These are phyloP conservation scores for Netelia melanura DNA, from an alignment of 2,888 invertebrate genomes.

Conservation along the genomic window DNA sequence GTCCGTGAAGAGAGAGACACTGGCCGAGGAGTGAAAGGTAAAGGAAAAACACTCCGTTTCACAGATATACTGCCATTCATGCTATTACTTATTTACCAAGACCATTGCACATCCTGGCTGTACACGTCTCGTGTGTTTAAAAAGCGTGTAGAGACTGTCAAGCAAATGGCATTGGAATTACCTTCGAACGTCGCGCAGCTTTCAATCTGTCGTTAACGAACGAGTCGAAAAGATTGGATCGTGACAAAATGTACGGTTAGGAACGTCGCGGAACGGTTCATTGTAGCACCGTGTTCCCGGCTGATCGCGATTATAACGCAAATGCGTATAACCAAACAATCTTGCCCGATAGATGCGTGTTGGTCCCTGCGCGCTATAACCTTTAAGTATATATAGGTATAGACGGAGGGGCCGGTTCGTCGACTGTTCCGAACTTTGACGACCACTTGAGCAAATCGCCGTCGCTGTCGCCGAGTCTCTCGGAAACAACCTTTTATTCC, in stretches of 20 bases:
- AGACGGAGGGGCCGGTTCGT: background rate
- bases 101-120: background rate
- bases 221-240: no score
- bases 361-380: background rate
- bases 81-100: background rate
- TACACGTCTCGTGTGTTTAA: background rate
- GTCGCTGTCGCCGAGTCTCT: constrained; percentile 8
- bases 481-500: background rate
- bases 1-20: constrained; percentile 79
- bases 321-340: no score
- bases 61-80: background rate
- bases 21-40: constrained; percentile 80
- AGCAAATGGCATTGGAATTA: background rate
- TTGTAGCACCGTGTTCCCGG: no score
- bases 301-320: no score
- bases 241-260: no score
- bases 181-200: no score
- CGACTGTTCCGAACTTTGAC: constrained; percentile 20
- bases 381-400: background rate
- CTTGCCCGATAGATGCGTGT: background rate
- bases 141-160: background rate
- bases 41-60: constrained; percentile 56
- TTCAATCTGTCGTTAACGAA: no score
- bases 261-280: no score
- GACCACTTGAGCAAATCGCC: constrained; percentile 41